Percentiles rank a stretch among this genome's conserved stretches.
Conservation (phyloP, 2,888 invertebrate species). For the Lacanobia wlatinum region DNA sequence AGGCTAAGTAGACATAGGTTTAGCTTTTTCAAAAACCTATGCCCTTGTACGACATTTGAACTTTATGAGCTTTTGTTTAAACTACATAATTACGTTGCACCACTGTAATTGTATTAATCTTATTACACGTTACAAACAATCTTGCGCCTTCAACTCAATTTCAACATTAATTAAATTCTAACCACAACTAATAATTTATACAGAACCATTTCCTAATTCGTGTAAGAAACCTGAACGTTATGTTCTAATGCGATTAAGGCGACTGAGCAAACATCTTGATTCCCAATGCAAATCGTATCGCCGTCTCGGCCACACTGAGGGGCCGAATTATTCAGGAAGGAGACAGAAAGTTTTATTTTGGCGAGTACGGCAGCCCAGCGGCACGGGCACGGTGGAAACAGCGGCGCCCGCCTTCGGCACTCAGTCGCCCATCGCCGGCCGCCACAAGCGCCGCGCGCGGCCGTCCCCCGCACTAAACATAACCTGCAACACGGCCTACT, state of each 20-base stretch:
- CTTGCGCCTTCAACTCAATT: background rate
- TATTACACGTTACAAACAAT: background rate
- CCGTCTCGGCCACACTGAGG: constrained; percentile 50
- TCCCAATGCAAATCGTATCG: constrained; percentile 45
- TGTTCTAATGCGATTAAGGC: constrained; percentile 7
- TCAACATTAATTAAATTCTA: background rate
- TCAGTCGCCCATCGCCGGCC: constrained; percentile 85
- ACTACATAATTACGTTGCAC: background rate
- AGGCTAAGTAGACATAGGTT: background rate
- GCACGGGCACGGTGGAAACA: constrained; percentile 43
- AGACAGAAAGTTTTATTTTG: constrained; percentile 66
- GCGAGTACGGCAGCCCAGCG: constrained; percentile 40
- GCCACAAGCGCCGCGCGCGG: constrained; percentile 85
- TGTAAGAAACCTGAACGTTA: background rate
- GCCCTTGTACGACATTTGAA: background rate
- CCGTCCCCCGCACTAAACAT: constrained; percentile 77
- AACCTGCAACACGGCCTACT: constrained; percentile 81
- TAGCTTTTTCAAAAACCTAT: background rate
- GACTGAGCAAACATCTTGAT: constrained; percentile 42
- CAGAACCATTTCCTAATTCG: background rate
- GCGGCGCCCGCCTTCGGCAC: constrained; percentile 79
- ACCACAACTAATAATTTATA: background rate
- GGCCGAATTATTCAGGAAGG: constrained; percentile 59
- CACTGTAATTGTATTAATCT: background rate
- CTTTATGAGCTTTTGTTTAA: background rate